These are phyloP conservation scores for Puma concolor DNA, from an alignment of 2,113 vertebrate genomes.

Conservation along the genomic window DNA sequence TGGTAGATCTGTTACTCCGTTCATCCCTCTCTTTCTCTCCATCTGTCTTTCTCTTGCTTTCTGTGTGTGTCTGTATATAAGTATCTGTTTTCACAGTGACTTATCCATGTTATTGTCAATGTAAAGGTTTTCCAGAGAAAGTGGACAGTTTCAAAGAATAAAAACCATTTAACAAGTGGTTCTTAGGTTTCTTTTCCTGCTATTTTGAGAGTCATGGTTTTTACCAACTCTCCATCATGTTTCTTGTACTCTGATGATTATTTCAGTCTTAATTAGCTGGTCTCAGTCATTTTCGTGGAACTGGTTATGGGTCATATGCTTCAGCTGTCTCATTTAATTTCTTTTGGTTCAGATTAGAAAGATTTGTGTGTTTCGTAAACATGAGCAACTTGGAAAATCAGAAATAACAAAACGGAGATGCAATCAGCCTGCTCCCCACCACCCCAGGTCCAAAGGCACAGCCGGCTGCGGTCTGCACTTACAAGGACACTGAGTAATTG, in stretches of 20 bases:
- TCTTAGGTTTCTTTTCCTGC: not conserved
- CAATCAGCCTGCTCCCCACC: not conserved
- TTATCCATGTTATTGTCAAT: not conserved
- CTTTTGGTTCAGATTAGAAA: constrained; percentile 24
- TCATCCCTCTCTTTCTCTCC: not conserved
- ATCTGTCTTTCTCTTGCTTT: not conserved
- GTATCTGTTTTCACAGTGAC: not conserved
- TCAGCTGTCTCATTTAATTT: constrained; percentile 16
- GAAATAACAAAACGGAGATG: not conserved
- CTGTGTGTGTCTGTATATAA: not conserved
- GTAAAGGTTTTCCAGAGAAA: not conserved
- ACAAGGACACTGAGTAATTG: not conserved
- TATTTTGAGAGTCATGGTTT: not conserved
- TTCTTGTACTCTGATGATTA: not conserved
- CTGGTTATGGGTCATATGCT: not conserved
- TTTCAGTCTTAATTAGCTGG: not conserved
- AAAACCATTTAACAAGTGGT: not conserved
- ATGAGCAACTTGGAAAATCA: not conserved
- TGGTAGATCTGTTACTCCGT: not conserved
- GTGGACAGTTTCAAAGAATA: not conserved
- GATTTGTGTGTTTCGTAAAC: not conserved
- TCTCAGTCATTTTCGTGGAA: constrained; percentile 23
- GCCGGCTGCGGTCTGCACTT: not conserved
- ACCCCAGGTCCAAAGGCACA: accelerated
- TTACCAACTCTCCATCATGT: not conserved